Evolutionary conservation across 2,888 invertebrate genomes (phyloP), one percentile per base, ranked within the genome.

Genomic region (Cephus runcator): DNA sequence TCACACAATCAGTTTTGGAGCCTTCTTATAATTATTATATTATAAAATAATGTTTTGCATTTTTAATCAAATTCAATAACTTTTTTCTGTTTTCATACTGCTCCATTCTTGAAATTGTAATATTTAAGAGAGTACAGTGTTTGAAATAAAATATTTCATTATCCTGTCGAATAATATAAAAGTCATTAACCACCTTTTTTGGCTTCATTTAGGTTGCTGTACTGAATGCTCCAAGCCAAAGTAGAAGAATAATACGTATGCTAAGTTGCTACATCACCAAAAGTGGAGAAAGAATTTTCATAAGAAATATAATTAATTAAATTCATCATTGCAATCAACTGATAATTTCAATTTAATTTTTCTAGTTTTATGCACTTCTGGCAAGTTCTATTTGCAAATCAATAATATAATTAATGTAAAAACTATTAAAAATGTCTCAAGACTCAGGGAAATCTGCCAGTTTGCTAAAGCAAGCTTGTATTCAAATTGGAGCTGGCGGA

Each of bases 401-500:
- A 30, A 15, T n/a, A 68, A 68, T 71, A 71, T 15, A 40, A 15
- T 76, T 40, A 15, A 56, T 56, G 23, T 56, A 23, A 56, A 23
- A 23, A 23, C 56, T 56, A 23, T 56, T 15, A 71, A 81, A 79
- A 75, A 84, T 84, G 84, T 76, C 81, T 34, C 71, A 69, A 69
- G 75, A 75, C 35, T 74, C 76, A 23, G 80, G 80, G 31, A 79
- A 71, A 40, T 75, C 81, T 4, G 80, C 76, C 69, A 79, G 81
- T 34, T 78, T 94, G 79, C 86, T 94, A 69, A 95, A 95, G 89
- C 94, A 96, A 91, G 96, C 95, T 77, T 94, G 94, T 0, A 95
- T 97, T 92, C 97, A 97, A 92, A 94, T 97, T 86, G 95, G 95
- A 75, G 96, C 98, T 81, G 98, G 98, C 81, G 98, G 98, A 77